A percentile compares a stretch with the other conserved stretches of the same genome.
Evolutionary conservation across 2,113 vertebrate species (phyloP).

Genomic region (Copsychus sechellarum): DNA sequence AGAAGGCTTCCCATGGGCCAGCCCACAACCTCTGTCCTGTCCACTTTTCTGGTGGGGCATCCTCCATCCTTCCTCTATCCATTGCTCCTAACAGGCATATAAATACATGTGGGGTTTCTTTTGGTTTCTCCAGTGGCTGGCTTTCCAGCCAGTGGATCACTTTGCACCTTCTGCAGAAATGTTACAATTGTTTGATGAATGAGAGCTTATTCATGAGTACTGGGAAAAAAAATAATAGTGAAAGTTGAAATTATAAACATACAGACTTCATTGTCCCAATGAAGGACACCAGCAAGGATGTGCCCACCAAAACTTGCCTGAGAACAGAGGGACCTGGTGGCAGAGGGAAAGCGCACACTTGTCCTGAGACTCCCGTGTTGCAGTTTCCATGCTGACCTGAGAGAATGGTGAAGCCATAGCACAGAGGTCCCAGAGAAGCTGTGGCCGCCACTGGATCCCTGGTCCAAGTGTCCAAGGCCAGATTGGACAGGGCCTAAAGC

Average conservation of each 20-base stretch:
- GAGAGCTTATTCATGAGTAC: not conserved
- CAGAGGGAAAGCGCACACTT: not conserved
- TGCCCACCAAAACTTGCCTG: not conserved
- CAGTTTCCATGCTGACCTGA: not conserved
- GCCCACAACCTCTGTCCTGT: not conserved
- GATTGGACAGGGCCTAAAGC: not conserved
- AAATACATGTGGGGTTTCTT: not conserved
- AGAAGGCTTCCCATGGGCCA: not conserved
- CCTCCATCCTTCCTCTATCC: not conserved
- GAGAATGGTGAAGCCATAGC: not conserved
- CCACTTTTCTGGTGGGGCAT: rapidly evolving
- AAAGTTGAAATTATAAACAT: not conserved
- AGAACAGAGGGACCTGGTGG: not conserved
- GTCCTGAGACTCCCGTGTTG: not conserved
- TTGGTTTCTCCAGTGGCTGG: not conserved
- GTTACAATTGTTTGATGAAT: not conserved
- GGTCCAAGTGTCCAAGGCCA: not conserved
- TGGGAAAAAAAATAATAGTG: not conserved
- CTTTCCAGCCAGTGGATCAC: not conserved
- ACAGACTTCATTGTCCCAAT: not conserved
- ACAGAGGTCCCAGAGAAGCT: not conserved
- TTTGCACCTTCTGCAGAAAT: not conserved
- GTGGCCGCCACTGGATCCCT: not conserved
- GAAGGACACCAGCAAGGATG: not conserved
- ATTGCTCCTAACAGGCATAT: rapidly evolving